These are phyloP conservation scores for Rutpela maculata DNA, from an alignment of 2,888 invertebrate species.

Conservation along the genomic window DNA sequence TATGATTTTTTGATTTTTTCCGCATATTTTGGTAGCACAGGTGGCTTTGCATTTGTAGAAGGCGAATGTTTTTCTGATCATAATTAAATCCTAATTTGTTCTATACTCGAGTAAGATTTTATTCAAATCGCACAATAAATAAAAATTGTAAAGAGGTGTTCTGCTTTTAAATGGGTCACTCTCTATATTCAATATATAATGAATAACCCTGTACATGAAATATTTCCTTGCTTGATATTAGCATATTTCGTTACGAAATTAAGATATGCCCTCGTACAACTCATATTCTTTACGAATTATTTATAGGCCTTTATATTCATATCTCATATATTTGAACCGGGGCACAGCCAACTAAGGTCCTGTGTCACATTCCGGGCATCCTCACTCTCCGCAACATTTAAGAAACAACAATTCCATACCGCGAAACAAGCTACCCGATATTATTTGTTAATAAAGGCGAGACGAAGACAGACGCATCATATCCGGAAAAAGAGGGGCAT, in stretches of 20 bases:
- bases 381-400: constrained; percentile 14
- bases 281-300: not conserved
- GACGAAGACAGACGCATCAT: constrained; percentile 12
- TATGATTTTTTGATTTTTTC: no score
- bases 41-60: no score
- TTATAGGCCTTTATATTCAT: not conserved
- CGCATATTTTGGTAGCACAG: no score
- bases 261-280: not conserved
- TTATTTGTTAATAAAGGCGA: constrained; percentile 16
- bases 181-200: no score
- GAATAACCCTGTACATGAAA: no score
- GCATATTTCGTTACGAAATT: not conserved
- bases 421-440: constrained; percentile 3
- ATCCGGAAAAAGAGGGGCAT: constrained; percentile 63
- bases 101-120: no score
- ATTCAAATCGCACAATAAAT: no score
- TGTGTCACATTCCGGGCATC: constrained; percentile 18
- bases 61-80: no score
- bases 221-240: no score
- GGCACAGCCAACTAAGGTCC: not conserved
- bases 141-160: no score
- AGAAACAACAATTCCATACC: constrained; percentile 29
- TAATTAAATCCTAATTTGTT: no score
- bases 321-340: not conserved
- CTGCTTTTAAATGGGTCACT: no score